A percentile compares a stretch with the other conserved stretches of the same genome.
Evolutionary conservation across 2,113 vertebrate species (phyloP).

Genomic region (Syngnathoides biaculeatus): DNA sequence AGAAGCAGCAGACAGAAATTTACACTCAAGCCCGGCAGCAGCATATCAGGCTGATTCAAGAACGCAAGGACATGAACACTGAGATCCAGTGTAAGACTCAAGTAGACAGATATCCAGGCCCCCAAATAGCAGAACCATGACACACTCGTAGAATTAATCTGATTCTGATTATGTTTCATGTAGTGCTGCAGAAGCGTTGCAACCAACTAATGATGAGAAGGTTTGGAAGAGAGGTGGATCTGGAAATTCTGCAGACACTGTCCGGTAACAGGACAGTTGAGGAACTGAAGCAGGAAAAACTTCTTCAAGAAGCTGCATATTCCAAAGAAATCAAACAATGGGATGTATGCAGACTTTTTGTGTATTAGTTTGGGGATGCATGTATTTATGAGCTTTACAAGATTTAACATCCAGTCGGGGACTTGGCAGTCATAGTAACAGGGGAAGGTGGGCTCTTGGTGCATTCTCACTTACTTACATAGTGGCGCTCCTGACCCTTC

Average conservation of each 20-base stretch:
- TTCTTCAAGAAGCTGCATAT: conserved; percentile 66
- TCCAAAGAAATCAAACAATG: conserved; percentile 73
- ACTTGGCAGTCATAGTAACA: no score
- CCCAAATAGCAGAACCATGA: not conserved
- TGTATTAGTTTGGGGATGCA: not conserved
- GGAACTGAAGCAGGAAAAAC: conserved; percentile 79
- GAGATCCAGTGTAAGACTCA: conserved; percentile 67
- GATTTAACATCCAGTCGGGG: not conserved
- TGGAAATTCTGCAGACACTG: conserved; percentile 82
- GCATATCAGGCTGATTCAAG: conserved; percentile 73
- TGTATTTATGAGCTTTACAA: conserved; percentile 1
- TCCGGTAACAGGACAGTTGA: conserved; percentile 78
- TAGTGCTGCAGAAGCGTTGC: conserved; percentile 79
- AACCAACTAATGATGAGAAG: conserved; percentile 81
- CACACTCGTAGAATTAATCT: not conserved
- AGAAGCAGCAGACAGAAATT: conserved; percentile 71
- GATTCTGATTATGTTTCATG: conserved; percentile 25
- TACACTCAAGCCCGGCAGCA: conserved; percentile 73
- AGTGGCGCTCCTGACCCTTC: no score
- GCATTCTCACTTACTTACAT: no score
- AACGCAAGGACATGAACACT: conserved; percentile 75
- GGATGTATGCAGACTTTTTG: conserved; percentile 74
- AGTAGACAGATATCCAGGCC: not conserved
- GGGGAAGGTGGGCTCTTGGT: no score
- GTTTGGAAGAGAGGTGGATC: conserved; percentile 83